Percentiles rank a stretch among this genome's conserved stretches.
These are phyloP conservation scores for Drosophila atripex DNA, from an alignment of 2,888 invertebrate species.

Conservation along the genomic window DNA sequence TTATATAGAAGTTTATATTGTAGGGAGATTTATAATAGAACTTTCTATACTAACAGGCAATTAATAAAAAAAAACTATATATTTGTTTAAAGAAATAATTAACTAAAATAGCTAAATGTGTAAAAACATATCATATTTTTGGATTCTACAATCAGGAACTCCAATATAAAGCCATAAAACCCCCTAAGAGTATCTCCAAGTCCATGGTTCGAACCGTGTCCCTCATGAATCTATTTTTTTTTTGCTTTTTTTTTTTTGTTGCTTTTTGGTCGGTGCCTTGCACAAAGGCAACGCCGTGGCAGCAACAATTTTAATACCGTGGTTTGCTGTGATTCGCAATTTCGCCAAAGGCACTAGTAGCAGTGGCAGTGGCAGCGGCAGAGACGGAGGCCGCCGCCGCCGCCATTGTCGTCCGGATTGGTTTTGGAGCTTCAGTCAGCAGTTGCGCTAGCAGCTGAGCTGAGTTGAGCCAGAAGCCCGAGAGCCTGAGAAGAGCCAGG, in stretches of 20 bases:
- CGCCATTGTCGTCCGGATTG: conserved; percentile 45
- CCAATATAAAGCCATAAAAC: too few relatives aligned
- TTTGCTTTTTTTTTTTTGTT: conserved; percentile 30
- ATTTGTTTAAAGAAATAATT: too few relatives aligned
- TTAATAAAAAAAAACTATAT: too few relatives aligned
- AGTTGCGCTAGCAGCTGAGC: conserved; percentile 51
- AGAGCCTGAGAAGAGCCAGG: background rate
- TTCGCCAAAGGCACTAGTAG: conserved; percentile 34
- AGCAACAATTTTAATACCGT: conserved; percentile 60
- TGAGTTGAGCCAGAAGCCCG: conserved; percentile 43
- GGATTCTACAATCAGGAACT: too few relatives aligned
- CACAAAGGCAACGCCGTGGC: conserved; percentile 48
- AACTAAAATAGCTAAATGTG: too few relatives aligned
- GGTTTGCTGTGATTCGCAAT: conserved; percentile 53
- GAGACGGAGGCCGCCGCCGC: conserved; percentile 34
- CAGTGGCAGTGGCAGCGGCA: conserved; percentile 43
- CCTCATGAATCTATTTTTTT: conserved; percentile 6
- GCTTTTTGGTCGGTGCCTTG: conserved; percentile 53
- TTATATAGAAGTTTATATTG: too few relatives aligned
- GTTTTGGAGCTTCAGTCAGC: conserved; percentile 44
- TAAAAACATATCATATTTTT: too few relatives aligned
- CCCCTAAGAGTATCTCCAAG: background rate
- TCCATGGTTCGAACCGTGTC: background rate
- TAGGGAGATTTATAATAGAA: too few relatives aligned
- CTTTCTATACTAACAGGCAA: too few relatives aligned